phyloP scores from a whole-genome alignment of 1,140 invertebrate species.

The Diabrotica undecimpunctata region DNA sequence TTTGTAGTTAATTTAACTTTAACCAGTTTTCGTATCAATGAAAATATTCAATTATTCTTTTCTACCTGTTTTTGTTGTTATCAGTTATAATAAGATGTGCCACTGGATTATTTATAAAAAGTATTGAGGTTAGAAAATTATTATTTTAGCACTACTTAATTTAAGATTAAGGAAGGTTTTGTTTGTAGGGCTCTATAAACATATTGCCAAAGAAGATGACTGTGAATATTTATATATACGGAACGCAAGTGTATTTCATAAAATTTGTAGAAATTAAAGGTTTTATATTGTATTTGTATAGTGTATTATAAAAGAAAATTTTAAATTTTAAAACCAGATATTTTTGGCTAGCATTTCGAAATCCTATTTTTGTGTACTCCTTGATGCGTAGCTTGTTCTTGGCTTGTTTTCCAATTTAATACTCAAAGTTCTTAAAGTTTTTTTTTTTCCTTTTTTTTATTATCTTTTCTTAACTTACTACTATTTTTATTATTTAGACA shows the following conservation, averaged over 20 bases:
- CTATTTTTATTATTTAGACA: too few species aligned
- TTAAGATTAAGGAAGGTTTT: neutral
- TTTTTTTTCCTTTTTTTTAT: too few species aligned
- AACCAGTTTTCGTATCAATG: slow-evolving; percentile 2
- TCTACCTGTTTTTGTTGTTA: neutral
- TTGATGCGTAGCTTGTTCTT: too few species aligned
- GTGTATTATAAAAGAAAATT: too few species aligned
- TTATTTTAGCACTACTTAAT: neutral
- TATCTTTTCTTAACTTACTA: too few species aligned
- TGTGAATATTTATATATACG: slow-evolving; percentile 45
- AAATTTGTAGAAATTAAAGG: neutral
- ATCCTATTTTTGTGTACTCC: too few species aligned
- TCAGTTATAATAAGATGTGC: neutral
- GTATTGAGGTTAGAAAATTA: neutral
- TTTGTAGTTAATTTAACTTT: too few species aligned
- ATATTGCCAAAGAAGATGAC: slow-evolving; percentile 46
- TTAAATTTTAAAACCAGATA: too few species aligned
- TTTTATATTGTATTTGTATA: too few species aligned
- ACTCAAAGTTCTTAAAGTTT: too few species aligned
- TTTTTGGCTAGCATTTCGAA: too few species aligned
- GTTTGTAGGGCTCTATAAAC: slow-evolving; percentile 19
- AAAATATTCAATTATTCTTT: neutral
- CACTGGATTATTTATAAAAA: neutral
- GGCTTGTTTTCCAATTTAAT: too few species aligned
- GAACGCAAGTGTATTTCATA: slow-evolving; percentile 19